Conservation (phyloP, 2,797 vertebrate species). For the Poeciliopsis presidionis region DNA sequence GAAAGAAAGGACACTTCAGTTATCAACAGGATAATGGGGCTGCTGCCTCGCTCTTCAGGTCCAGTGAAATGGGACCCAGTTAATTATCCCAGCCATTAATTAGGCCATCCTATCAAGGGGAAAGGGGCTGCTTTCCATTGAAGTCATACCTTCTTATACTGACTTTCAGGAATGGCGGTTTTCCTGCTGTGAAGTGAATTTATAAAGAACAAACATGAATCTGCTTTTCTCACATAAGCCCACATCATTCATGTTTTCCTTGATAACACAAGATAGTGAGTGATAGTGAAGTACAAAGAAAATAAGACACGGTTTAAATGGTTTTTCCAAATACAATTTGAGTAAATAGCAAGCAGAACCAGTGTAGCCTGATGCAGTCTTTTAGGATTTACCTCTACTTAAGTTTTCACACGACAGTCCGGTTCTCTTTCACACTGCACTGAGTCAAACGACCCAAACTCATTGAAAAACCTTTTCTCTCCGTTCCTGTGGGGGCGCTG, state of each 20-base stretch:
- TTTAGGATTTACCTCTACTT: not conserved
- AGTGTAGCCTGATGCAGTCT: not conserved
- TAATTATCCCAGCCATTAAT: conserved; percentile 79
- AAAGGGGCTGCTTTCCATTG: conserved; percentile 61
- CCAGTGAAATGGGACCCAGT: conserved; percentile 74
- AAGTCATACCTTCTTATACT: conserved; percentile 45
- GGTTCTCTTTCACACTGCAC: too few relatives aligned
- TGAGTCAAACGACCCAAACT: too few relatives aligned
- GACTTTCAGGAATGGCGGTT: conserved; percentile 44
- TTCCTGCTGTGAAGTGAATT: conserved; percentile 12
- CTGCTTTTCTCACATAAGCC: conserved; percentile 11
- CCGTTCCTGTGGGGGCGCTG: too few relatives aligned
- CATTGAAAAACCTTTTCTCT: too few relatives aligned
- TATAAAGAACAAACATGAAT: not conserved
- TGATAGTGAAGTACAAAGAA: not conserved
- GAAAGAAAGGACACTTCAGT: conserved; percentile 79
- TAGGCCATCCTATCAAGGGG: conserved; percentile 73
- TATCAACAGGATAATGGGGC: conserved; percentile 77
- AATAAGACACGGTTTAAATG: not conserved
- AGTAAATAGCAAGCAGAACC: not conserved
- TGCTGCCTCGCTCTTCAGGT: conserved; percentile 68
- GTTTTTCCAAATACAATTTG: not conserved
- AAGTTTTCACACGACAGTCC: too few relatives aligned
- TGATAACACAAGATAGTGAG: not conserved
- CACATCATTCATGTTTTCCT: not conserved